Evolutionary conservation across 2,113 vertebrate genomes (phyloP), one percentile per base, ranked within the genome.

Genomic region (Elgaria multicarinata): DNA sequence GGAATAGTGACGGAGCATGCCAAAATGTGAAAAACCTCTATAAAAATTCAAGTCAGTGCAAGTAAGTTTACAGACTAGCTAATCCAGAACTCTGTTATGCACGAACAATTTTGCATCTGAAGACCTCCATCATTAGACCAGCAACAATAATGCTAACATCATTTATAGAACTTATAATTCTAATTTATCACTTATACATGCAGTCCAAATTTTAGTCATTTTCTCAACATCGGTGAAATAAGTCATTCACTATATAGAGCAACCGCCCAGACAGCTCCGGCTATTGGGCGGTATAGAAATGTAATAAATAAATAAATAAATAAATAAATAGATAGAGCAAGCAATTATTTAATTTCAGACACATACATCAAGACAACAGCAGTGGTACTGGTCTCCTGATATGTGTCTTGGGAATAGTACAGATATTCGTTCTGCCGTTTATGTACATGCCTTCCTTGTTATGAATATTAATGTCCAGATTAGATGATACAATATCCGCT

Each of bases 71-170:
- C 46, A 78, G 46, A 76, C 24, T 42, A 44, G 13, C 18, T 62
- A 55, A 50, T n/a, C 20, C 31, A 42, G 20, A 69, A 46, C 76
- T 87, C 33, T 58, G 58, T n/a, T 46, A 31, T 50, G 28, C 44
- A 79, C 13, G 9, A 36, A 72, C n/a, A 16, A 9, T 75, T 22
- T 26, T 75, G 22, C 39, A 42, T 44, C n/a, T 69, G 69, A 75
- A 74, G 66, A 71, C 28, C 28, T 71, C 33, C 87, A 75, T 89
- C 91, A 81, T 87, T 86, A 83, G 24, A 89, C 33, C 76, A 87
- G 81, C 55, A 88, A 36, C 6, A 87, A 87, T 83, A 75, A 91
- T 69, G 8, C 26, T 31, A 46, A 67, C 46, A 67, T 83, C 44
- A 31, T 33, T 67, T 46, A 44, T 50, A n/a, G 2, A 69, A 28